Conservation (phyloP, 1,140 invertebrate species). For the Cotesia chilonis region DNA sequence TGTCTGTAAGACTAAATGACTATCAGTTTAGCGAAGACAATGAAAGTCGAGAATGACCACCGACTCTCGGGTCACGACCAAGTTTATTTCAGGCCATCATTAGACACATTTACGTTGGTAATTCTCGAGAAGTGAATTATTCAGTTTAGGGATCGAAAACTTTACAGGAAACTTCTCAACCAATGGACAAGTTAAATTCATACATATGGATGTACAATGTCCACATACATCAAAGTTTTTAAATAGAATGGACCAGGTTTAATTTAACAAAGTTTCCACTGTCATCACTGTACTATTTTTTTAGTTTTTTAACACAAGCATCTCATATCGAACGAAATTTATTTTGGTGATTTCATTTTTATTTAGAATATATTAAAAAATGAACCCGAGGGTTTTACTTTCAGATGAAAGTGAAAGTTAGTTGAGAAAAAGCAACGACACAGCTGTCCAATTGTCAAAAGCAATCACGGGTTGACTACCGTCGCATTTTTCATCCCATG, state of each 20-base stretch:
- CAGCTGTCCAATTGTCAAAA: slow-evolving; percentile 38
- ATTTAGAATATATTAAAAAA: background rate
- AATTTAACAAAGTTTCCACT: no score
- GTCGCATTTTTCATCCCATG: slow-evolving; percentile 37
- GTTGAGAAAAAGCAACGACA: slow-evolving; percentile 38
- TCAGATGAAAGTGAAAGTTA: slow-evolving; percentile 26
- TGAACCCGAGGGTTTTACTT: slow-evolving; percentile 22
- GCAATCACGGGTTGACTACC: slow-evolving; percentile 38
- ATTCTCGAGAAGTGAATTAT: slow-evolving; percentile 36
- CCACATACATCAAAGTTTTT: background rate
- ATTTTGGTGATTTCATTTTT: background rate
- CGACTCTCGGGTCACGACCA: slow-evolving; percentile 27
- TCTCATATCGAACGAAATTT: background rate
- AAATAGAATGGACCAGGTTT: no score
- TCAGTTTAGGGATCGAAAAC: slow-evolving; percentile 33
- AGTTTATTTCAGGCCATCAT: slow-evolving; percentile 32
- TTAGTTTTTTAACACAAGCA: background rate
- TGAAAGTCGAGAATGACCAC: slow-evolving; percentile 12
- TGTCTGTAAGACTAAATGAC: background rate
- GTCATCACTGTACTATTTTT: background rate
- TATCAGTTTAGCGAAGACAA: background rate
- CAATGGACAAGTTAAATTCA: slow-evolving; percentile 32
- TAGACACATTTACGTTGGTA: slow-evolving; percentile 46
- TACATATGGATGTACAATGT: slow-evolving; percentile 35
- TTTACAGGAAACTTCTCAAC: slow-evolving; percentile 30